Evolutionary conservation across 2,888 invertebrate species (phyloP), one percentile per base, ranked within the genome.

Genomic region (Parelbella ahira): DNA sequence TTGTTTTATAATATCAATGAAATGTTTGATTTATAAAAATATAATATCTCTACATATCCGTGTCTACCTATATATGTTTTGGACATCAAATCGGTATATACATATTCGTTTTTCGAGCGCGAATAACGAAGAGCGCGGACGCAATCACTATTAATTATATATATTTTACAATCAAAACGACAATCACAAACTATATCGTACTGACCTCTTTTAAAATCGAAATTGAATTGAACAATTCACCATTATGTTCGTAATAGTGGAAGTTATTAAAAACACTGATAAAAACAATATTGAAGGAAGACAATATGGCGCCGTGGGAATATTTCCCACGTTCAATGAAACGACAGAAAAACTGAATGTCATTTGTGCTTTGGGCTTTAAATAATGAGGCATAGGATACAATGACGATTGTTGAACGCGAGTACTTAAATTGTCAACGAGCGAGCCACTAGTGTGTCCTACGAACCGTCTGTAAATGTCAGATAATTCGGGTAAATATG

Each of bases 151-250:
- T 21, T 33, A 27, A 33, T 33, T 41, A 25, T 25, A 21, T 27
- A 33, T 9, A 28, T 33, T 41, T 23, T n/a, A 41, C 32, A 8
- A 27, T 5, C 27, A 19, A 44, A 30, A 43, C 29, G 28, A 45
- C 45, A 47, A 44, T 37, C 23, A 34, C 43, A 41, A 23, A 42
- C 39, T 25, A 32, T 56, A 60, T 56, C 55, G 49, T 21, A 51
- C 49, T 65, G 73, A 70, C 73, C 73, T 56, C 56, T 53, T 58
- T 59, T 60, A 52, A 60, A 69, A 69, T 67, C 59, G 58, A 56
- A 63, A 60, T 58, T 74, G 70, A 70, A 76, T 73, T 74, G 73
- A 78, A 86, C 84, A 86, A 86, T 86, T 76, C 77, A 57, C 81
- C 68, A 86, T 86, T 86, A 83, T 84, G 70, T 63, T 71, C 64